Percentiles rank a stretch among this genome's conserved stretches.
phyloP scores from a whole-genome alignment of 1,140 invertebrate genomes.

The Hestina assimilis region DNA sequence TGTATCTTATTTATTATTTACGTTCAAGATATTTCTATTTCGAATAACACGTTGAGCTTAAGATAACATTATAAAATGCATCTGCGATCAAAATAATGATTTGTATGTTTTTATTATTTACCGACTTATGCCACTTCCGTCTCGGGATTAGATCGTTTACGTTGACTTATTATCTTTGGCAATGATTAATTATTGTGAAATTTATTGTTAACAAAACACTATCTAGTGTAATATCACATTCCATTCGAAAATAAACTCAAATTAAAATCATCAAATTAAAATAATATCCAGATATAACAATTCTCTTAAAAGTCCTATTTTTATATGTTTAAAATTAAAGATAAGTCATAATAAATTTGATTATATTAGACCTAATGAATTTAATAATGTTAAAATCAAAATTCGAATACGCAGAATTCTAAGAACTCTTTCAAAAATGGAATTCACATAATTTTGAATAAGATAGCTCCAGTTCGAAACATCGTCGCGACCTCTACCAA shows the following conservation, averaged over 20 bases:
- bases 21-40: conserved; percentile 57
- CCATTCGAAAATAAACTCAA: no score
- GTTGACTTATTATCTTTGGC: no score
- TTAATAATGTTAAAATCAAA: no score
- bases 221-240: no score
- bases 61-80: conserved; percentile 61
- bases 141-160: not conserved
- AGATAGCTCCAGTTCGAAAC: not conserved
- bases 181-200: no score
- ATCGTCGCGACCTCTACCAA: conserved; percentile 29
- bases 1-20: conserved; percentile 68
- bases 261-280: no score
- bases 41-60: conserved; percentile 49
- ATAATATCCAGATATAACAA: not conserved
- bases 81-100: conserved; percentile 30
- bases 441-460: conserved; percentile 3
- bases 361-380: no score
- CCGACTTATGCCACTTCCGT: conserved; percentile 24
- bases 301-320: not conserved
- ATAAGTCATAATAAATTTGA: no score
- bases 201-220: no score
- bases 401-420: no score
- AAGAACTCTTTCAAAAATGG: no score
- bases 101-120: conserved; percentile 39
- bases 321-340: no score